Evolutionary conservation across 2,888 invertebrate species (phyloP).

Genomic region (Xylota segnis): DNA sequence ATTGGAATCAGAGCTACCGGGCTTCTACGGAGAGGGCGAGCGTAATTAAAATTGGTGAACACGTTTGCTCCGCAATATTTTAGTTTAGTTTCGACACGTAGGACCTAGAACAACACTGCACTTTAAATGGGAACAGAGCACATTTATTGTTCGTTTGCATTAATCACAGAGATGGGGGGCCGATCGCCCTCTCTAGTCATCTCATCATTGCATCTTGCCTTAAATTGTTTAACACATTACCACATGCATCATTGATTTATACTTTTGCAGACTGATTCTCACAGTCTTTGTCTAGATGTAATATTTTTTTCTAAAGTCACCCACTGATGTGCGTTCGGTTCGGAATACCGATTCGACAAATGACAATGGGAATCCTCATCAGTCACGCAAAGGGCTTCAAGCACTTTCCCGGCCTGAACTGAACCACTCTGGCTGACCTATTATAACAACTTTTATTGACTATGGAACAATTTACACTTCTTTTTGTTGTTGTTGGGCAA

Average conservation of each 20-base stretch:
- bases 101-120: slow-evolving; percentile 58
- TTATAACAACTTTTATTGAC: slow-evolving; percentile 13
- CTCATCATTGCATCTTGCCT: slow-evolving; percentile 60
- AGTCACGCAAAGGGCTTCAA: too few species aligned
- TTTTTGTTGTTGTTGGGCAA: slow-evolving; percentile 26
- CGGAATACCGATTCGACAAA: not conserved
- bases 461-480: slow-evolving; percentile 52
- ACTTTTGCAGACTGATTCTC: slow-evolving; percentile 2
- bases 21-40: slow-evolving; percentile 86
- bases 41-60: slow-evolving; percentile 50
- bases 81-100: slow-evolving; percentile 39
- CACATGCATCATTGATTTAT: not conserved
- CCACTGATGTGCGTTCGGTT: not conserved
- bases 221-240: slow-evolving; percentile 26
- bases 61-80: slow-evolving; percentile 29
- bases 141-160: slow-evolving; percentile 41
- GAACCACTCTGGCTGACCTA: slow-evolving; percentile 1
- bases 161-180: not conserved
- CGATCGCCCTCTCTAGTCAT: slow-evolving; percentile 4
- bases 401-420: too few species aligned
- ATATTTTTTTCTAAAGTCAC: not conserved
- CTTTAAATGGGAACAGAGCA: slow-evolving; percentile 60
- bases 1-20: slow-evolving; percentile 90
- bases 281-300: not conserved
- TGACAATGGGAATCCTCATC: too few species aligned